Conservation (phyloP, 2,888 invertebrate species). For the Microctonus hyperodae region DNA sequence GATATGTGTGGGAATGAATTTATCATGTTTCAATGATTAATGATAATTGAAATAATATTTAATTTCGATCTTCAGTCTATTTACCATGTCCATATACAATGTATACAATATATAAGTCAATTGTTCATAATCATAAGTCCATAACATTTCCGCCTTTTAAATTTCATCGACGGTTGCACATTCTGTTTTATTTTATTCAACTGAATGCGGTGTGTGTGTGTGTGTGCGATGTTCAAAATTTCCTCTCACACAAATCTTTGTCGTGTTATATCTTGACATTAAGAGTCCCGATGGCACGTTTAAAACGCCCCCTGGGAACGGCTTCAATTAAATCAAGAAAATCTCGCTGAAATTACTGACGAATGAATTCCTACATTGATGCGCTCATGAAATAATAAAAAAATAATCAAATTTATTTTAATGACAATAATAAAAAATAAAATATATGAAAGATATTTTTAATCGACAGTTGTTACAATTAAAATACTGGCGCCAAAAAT, state of each 20-base stretch:
- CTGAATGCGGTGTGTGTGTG: neutral
- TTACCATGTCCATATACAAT: neutral
- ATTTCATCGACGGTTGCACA: neutral
- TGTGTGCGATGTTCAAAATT: neutral
- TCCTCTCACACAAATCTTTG: slow-evolving; percentile 21
- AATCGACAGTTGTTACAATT: neutral
- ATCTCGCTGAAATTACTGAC: neutral
- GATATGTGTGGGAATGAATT: neutral
- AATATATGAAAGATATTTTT: too few species aligned
- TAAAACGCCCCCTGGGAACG: slow-evolving; percentile 23
- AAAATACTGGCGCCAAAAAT: neutral
- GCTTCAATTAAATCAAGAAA: slow-evolving; percentile 31
- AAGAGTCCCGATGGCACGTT: slow-evolving; percentile 17
- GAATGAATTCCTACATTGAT: neutral
- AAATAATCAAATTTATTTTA: neutral
- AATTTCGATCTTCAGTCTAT: slow-evolving; percentile 13
- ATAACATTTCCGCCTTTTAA: neutral
- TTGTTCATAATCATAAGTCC: slow-evolving; percentile 4
- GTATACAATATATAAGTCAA: neutral
- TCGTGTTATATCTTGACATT: slow-evolving; percentile 23
- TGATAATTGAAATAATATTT: slow-evolving; percentile 17
- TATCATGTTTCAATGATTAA: neutral
- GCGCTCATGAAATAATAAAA: neutral
- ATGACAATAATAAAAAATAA: too few species aligned
- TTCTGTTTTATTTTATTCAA: neutral